phyloP scores from a whole-genome alignment of 2,113 vertebrate species.

The Paradisaea rubra region DNA sequence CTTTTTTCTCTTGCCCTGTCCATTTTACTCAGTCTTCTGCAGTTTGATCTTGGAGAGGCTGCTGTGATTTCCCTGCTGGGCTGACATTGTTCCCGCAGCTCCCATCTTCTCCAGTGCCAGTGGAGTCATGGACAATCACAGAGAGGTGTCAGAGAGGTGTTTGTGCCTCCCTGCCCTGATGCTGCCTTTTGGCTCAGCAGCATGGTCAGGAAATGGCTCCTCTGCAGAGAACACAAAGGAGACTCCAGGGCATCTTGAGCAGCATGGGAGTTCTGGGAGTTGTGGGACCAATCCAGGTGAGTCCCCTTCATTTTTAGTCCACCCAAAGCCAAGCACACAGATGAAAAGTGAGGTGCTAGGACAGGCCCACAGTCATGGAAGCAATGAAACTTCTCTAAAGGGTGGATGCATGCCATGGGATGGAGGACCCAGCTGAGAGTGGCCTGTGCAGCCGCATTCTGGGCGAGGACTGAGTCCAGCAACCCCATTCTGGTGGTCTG shows the following conservation, averaged over 20 bases:
- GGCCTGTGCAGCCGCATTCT: rapidly evolving
- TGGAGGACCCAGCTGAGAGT: not conserved
- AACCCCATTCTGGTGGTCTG: not conserved
- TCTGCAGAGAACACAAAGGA: not conserved
- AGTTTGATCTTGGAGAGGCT: not conserved
- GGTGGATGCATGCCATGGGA: not conserved
- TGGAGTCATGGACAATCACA: not conserved
- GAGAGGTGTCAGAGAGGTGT: rapidly evolving
- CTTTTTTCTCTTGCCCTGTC: not conserved
- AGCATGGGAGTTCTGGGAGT: not conserved
- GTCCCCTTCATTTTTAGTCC: not conserved
- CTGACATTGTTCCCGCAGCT: not conserved
- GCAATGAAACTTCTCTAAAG: not conserved
- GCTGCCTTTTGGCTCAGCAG: not conserved
- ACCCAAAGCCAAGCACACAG: not conserved
- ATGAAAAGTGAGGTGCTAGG: not conserved
- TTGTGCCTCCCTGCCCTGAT: not conserved
- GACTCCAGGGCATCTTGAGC: not conserved
- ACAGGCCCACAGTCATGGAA: not conserved
- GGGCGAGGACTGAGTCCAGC: not conserved
- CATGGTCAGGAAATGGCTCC: rapidly evolving
- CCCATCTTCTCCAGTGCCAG: not conserved
- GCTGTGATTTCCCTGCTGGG: not conserved
- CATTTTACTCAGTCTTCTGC: not conserved
- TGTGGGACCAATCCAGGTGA: not conserved